Evolutionary conservation across 2,113 vertebrate species (phyloP).

Genomic region (Eudyptes chrysolophus): DNA sequence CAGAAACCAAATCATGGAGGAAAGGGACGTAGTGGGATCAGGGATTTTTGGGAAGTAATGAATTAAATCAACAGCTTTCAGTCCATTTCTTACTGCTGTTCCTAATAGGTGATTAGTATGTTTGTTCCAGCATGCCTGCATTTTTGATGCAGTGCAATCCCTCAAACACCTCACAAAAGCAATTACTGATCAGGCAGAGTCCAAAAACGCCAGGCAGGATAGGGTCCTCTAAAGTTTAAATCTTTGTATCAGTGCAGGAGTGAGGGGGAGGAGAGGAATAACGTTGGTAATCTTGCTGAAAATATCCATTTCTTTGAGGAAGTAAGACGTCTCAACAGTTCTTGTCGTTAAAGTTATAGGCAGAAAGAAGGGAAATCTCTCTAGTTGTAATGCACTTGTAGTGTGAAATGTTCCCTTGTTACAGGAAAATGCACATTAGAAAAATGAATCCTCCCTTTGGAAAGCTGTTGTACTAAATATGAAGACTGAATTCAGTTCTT

Average conservation of each 20-base stretch:
- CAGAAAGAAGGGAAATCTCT: background rate
- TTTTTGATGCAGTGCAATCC: background rate
- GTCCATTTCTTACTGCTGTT: background rate
- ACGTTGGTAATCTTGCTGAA: background rate
- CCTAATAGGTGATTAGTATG: background rate
- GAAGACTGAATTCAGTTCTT: background rate
- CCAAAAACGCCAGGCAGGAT: background rate
- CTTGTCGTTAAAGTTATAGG: background rate
- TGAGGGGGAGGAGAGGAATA: background rate
- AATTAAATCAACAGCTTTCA: background rate
- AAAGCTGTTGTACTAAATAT: background rate
- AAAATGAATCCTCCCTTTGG: background rate
- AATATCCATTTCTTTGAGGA: background rate
- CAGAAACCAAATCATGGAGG: background rate
- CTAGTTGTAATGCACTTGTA: background rate
- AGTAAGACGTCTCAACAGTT: background rate
- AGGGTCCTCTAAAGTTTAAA: background rate
- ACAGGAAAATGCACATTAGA: background rate
- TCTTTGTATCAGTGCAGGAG: background rate
- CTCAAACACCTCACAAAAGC: constrained; percentile 3
- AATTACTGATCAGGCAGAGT: background rate
- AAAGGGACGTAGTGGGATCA: background rate
- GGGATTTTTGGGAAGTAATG: background rate
- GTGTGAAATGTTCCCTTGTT: background rate
- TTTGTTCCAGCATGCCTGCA: background rate